These are phyloP conservation scores for Carabus problematicus DNA, from an alignment of 2,888 invertebrate species.

Conservation along the genomic window DNA sequence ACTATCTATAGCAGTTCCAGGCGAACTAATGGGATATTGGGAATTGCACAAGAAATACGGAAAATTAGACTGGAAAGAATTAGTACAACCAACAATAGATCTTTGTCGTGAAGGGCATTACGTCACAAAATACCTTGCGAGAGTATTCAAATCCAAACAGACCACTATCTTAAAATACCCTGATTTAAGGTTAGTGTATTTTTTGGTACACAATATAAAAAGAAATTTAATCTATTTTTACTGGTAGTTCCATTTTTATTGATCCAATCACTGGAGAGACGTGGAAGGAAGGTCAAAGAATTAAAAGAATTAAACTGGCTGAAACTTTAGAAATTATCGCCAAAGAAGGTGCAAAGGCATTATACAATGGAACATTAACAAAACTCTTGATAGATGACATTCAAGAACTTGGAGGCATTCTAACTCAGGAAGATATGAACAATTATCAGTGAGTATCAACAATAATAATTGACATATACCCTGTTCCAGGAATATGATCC, in stretches of 20 bases:
- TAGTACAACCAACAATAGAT: constrained; percentile 80
- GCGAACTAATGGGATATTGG: constrained; percentile 87
- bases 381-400: constrained; percentile 55
- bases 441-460: constrained; percentile 68
- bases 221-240: constrained; percentile 14
- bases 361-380: constrained; percentile 67
- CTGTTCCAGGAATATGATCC: too few relatives aligned
- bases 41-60: constrained; percentile 72
- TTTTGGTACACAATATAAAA: not conserved
- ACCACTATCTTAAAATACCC: constrained; percentile 65
- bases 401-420: constrained; percentile 71
- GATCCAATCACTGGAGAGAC: constrained; percentile 57
- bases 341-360: constrained; percentile 61
- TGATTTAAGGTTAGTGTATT: constrained; percentile 62
- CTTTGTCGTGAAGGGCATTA: constrained; percentile 75
- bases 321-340: constrained; percentile 64
- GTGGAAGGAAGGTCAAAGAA: constrained; percentile 56
- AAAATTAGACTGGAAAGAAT: constrained; percentile 75
- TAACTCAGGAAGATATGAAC: constrained; percentile 78
- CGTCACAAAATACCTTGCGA: constrained; percentile 71
- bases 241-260: constrained; percentile 54
- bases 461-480: constrained; percentile 4
- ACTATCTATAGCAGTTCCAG: constrained; percentile 85
- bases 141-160: constrained; percentile 62
- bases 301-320: constrained; percentile 61